Conservation (phyloP, 2,888 invertebrate genomes). For the Parthenolecanium corni region DNA sequence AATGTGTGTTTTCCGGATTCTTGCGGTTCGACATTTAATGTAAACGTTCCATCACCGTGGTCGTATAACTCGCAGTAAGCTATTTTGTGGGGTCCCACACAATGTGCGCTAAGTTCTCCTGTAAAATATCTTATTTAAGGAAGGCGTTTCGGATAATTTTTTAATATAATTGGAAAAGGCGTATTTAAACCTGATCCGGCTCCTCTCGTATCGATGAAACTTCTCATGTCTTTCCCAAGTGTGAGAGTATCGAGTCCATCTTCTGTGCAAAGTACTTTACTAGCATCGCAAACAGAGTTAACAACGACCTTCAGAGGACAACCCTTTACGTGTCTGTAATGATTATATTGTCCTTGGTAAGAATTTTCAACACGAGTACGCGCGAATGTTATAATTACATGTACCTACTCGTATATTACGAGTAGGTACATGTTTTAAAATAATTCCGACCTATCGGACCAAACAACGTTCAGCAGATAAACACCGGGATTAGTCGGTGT, state of each 20-base stretch:
- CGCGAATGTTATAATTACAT: too few species aligned
- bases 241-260: conserved; percentile 88
- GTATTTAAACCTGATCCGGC: conserved; percentile 83
- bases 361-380: too few species aligned
- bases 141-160: neutral
- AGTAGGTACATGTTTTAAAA: neutral
- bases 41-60: conserved; percentile 97
- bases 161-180: neutral
- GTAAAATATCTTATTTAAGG: conserved; percentile 28
- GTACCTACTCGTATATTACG: too few species aligned
- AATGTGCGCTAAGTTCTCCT: conserved; percentile 92
- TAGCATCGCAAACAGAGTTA: conserved; percentile 53
- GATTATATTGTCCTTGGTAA: too few species aligned
- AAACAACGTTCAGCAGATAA: conserved; percentile 76
- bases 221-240: conserved; percentile 87
- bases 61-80: conserved; percentile 97
- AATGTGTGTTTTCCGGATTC: conserved; percentile 88
- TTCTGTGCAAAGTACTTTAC: conserved; percentile 77
- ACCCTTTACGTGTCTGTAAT: conserved; percentile 48
- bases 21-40: conserved; percentile 86
- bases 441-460: conserved; percentile 68
- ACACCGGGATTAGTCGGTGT: conserved; percentile 74
- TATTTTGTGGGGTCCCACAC: conserved; percentile 83
- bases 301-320: conserved; percentile 79
- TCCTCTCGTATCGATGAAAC: conserved; percentile 91